These are phyloP conservation scores for Melanerpes aurifrons DNA, from an alignment of 2,113 vertebrate species.

Conservation along the genomic window DNA sequence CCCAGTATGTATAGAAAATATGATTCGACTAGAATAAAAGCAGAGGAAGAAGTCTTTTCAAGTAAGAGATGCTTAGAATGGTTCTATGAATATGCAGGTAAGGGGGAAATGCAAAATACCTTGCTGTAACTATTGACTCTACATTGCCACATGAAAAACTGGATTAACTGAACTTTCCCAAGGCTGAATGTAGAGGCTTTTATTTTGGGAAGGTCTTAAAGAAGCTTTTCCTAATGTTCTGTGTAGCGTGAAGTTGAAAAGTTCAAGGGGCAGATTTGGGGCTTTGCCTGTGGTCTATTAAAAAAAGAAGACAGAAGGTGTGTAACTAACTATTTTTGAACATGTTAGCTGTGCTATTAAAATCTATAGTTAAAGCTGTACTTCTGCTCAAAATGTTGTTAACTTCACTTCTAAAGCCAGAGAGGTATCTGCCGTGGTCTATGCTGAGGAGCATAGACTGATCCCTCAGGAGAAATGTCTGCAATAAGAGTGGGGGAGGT, in stretches of 20 bases:
- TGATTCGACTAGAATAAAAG: slow-evolving; percentile 90
- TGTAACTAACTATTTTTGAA: not conserved
- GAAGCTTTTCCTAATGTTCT: slow-evolving; percentile 25
- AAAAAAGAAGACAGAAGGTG: not conserved
- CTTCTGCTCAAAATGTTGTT: not conserved
- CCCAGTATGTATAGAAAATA: slow-evolving; percentile 95
- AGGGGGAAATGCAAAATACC: slow-evolving; percentile 27
- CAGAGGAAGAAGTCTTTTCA: slow-evolving; percentile 93
- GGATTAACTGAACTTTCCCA: not conserved
- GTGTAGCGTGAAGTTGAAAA: slow-evolving; percentile 30
- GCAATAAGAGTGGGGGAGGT: accelerated
- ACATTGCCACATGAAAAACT: not conserved
- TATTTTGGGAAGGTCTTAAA: not conserved
- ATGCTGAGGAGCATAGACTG: not conserved
- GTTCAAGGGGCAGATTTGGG: slow-evolving; percentile 4
- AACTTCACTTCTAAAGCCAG: too few relatives aligned
- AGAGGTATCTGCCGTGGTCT: not conserved
- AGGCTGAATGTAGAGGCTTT: not conserved
- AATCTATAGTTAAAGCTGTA: not conserved
- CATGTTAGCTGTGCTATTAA: not conserved
- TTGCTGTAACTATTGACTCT: not conserved
- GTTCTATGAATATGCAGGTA: slow-evolving; percentile 99
- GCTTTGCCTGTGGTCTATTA: not conserved
- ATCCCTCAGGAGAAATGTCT: not conserved
- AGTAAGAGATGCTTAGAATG: slow-evolving; percentile 98